A percentile compares a stretch with the other conserved stretches of the same genome.
phyloP scores from a whole-genome alignment of 2,888 invertebrate genomes.

The Microctonus hyperodae region DNA sequence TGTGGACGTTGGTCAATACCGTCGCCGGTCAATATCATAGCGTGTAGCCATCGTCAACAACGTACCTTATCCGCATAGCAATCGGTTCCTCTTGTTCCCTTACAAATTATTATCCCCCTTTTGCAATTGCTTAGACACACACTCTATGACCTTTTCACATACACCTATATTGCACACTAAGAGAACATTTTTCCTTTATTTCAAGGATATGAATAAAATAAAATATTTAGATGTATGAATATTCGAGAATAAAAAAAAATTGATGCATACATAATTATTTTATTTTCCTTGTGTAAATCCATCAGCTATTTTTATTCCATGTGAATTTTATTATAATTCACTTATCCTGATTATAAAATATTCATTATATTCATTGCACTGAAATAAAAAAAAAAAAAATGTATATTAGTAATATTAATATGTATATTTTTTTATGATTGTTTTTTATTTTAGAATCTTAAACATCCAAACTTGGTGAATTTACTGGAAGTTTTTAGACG shows the following conservation, averaged over 20 bases:
- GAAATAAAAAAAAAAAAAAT: background rate
- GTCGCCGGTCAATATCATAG: constrained; percentile 59
- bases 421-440: too few relatives aligned
- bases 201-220: constrained; percentile 31
- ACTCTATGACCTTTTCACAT: constrained; percentile 30
- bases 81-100: constrained; percentile 10
- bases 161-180: background rate
- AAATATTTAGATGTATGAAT: too few relatives aligned
- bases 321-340: background rate
- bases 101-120: constrained; percentile 13
- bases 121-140: background rate
- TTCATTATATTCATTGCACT: background rate
- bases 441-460: constrained; percentile 92
- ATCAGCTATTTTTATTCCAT: background rate
- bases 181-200: constrained; percentile 18
- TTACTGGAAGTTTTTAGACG: constrained; percentile 96
- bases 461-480: constrained; percentile 97
- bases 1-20: constrained; percentile 58
- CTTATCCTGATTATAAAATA: background rate
- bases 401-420: background rate
- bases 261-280: too few relatives aligned
- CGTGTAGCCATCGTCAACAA: constrained; percentile 43
- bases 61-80: constrained; percentile 30
- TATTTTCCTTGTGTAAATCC: background rate
- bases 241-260: too few relatives aligned